A percentile compares a stretch with the other conserved stretches of the same genome.
Conservation (phyloP, 2,888 invertebrate species). For the Atethmia centrago region DNA sequence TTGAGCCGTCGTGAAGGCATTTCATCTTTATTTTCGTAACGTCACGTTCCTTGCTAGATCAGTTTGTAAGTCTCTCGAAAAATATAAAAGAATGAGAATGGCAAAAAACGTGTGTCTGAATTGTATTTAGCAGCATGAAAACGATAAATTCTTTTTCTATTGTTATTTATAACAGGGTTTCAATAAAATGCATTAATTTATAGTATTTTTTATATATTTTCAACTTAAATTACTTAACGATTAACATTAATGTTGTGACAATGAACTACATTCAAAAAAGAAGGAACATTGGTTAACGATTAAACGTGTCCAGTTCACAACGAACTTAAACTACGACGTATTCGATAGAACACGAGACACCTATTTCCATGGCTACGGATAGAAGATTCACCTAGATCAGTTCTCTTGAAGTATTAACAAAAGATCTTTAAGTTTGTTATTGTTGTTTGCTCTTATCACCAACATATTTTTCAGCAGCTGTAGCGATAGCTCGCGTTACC, state of each 20-base stretch:
- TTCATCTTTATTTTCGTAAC: constrained; percentile 2
- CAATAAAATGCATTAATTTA: constrained; percentile 19
- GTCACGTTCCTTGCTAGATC: constrained; percentile 1
- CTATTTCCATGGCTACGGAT: neutral
- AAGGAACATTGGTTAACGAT: constrained; percentile 52
- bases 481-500: constrained; percentile 85
- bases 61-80: too few species aligned
- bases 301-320: constrained; percentile 89
- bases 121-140: neutral
- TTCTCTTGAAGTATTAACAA: constrained; percentile 5
- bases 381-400: constrained; percentile 5
- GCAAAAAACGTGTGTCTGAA: neutral
- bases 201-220: constrained; percentile 14
- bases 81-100: neutral
- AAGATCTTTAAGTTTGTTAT: constrained; percentile 20
- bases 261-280: constrained; percentile 84
- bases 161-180: neutral
- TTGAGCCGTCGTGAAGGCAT: neutral
- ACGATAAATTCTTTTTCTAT: neutral
- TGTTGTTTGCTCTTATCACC: constrained; percentile 64
- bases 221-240: constrained; percentile 7
- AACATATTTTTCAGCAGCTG: constrained; percentile 85
- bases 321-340: constrained; percentile 62
- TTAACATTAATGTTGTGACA: constrained; percentile 78
- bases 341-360: constrained; percentile 42